Base-by-base conservation (phyloP, 30 jellyfish, hydroid and myxozoan species). In the Cassiopea xamachana region DNA sequence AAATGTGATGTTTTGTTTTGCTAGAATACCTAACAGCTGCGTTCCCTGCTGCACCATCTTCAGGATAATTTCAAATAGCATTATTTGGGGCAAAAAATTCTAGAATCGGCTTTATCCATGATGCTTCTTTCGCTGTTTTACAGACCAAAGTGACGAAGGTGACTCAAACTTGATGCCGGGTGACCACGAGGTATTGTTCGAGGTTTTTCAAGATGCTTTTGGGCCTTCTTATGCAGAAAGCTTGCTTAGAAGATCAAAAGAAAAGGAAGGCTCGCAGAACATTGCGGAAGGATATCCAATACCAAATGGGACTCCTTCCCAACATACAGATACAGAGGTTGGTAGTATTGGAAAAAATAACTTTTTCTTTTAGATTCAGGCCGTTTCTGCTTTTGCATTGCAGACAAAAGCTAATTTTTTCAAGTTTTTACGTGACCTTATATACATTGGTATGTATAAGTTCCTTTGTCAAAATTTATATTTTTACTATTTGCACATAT, bases 111-210 rank as follows among this genome's bases (percentile, higher is more conserved):
- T 55, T 6, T 55, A 10, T 10, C 7, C 64, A 55, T 55, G 10
- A 55, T 55, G 12, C 12, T 55, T 55, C 39, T 55, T 55, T 55
- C 12, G 64, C 64, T 55, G 7, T 48, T 47, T 8, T 50, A 55
- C 48, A 82, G 90, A 55, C 16, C 70, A 14, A 47, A n/a, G 73
- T 71, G 93, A 86, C 2, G 86, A 62, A 49, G 87, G 77, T 48
- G 98, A 92, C 75, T 92, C 98, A 15, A 87, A 92, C 80, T 14
- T 92, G 73, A 64, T 92, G 67, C 75, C 98, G 46, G 82, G 69
- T 47, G 98, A 92, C 61, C 98, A 92, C 81, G 95, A 87, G 44
- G 80, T 92, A 45, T 60, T 92, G 58, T 92, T 93, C 2, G 98
- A 86, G 72, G 95, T 92, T 76, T 73, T 92, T 46, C 87, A 74